phyloP scores from a whole-genome alignment of 2,113 vertebrate genomes.

The Trematomus loennbergii region DNA sequence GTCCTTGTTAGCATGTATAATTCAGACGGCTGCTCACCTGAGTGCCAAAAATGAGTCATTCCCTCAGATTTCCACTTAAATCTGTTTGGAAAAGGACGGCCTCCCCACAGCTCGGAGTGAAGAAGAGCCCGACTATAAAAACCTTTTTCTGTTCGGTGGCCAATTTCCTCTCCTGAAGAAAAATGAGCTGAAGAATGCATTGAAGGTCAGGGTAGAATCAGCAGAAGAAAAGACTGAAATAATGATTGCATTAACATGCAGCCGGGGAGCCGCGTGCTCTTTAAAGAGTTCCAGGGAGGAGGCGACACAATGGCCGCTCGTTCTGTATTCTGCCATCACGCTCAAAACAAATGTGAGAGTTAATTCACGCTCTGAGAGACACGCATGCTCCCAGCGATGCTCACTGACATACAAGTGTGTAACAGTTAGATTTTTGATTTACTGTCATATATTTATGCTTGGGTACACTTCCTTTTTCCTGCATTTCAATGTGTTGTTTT shows the following conservation, averaged over 20 bases:
- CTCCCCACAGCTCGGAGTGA: conserved; percentile 23
- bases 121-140: conserved; percentile 35
- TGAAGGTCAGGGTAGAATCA: conserved; percentile 77
- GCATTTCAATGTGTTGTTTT: background rate
- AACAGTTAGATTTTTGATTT: background rate
- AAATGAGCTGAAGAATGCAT: conserved; percentile 49
- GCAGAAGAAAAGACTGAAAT: conserved; percentile 65
- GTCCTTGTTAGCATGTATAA: conserved; percentile 65
- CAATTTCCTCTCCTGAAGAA: conserved; percentile 59
- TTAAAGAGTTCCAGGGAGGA: conserved; percentile 66
- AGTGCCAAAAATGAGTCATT: conserved; percentile 57
- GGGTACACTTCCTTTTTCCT: background rate
- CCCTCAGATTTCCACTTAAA: conserved; percentile 48
- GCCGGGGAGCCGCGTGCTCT: conserved; percentile 64
- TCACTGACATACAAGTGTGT: conserved; percentile 17
- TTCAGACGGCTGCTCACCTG: conserved; percentile 54
- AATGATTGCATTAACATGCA: conserved; percentile 79
- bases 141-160: conserved; percentile 34
- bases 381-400: conserved; percentile 9
- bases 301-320: conserved; percentile 53
- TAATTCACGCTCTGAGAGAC: conserved; percentile 18
- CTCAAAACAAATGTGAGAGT: conserved; percentile 52
- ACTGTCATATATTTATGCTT: conserved; percentile 21
- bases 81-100: conserved; percentile 36
- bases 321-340: conserved; percentile 43